Conservation (phyloP, 1,140 invertebrate species). For the Drosophila bipectinata region DNA sequence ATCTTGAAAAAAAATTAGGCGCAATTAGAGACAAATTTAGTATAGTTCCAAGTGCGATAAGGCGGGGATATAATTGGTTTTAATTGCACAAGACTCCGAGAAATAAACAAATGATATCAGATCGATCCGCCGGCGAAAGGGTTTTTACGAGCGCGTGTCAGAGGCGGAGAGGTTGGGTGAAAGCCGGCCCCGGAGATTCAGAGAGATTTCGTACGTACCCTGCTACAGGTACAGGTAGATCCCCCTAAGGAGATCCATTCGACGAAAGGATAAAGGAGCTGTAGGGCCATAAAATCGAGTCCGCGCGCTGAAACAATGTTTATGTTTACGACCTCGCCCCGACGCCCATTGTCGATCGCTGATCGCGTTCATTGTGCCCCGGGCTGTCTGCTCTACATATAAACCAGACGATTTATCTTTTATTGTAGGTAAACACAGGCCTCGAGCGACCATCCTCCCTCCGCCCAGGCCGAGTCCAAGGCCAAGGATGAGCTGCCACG, state of each 20-base stretch:
- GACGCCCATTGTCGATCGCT: conserved; percentile 49
- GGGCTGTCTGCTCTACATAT: conserved; percentile 74
- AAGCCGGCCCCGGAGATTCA: conserved; percentile 14
- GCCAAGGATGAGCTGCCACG: conserved; percentile 63
- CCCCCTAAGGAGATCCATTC: conserved; percentile 28
- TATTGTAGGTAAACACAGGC: conserved; percentile 74
- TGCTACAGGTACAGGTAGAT: conserved; percentile 35
- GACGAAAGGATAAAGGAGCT: conserved; percentile 66
- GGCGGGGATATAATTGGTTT: conserved; percentile 49
- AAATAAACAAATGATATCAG: conserved; percentile 39
- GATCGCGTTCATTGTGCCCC: conserved; percentile 59
- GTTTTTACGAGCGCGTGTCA: conserved; percentile 72
- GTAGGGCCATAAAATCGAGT: conserved; percentile 40
- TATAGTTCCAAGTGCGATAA: conserved; percentile 19
- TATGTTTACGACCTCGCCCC: conserved; percentile 46
- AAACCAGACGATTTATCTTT: conserved; percentile 79
- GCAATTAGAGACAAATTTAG: conserved; percentile 62
- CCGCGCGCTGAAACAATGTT: conserved; percentile 27
- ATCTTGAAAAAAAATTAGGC: conserved; percentile 58
- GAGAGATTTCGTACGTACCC: background rate
- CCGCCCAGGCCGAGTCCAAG: conserved; percentile 46
- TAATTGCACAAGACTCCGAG: conserved; percentile 39
- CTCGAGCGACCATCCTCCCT: conserved; percentile 30
- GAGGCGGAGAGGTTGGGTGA: conserved; percentile 22
- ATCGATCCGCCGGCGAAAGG: conserved; percentile 21